Evolutionary conservation across 2,888 invertebrate genomes (phyloP), one percentile per base, ranked within the genome.

Genomic region (Drosophila neonasuta): DNA sequence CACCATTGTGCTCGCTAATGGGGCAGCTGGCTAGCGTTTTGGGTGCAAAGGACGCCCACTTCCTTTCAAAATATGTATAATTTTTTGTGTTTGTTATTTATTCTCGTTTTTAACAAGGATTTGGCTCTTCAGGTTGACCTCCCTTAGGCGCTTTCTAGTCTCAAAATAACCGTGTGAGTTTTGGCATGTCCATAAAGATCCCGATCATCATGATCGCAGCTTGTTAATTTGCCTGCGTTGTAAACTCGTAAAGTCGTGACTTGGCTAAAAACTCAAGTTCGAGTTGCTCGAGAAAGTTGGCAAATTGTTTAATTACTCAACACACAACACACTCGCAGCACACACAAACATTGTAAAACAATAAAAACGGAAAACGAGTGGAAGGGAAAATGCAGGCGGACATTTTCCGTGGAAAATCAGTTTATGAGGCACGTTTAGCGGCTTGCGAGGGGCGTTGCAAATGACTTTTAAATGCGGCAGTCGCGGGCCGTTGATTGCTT

Each of bases 391-490:
- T 15, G 36, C 45, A 24, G 29, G 29, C 11, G 1, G 11, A 34
- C 52, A 50, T 51, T 60, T 79, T 66, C 71, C 62, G 48, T 24
- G 60, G 62, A 54, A 74, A 70, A 74, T 61, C 41, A 54, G 68
- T 82, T 82, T 64, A 77, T 77, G 80, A 72, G 71, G 32, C 51
- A 44, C 74, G 81, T 76, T 78, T 79, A 76, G 81, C 79, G 77
- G 79, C 72, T 68, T 73, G 55, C 61, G 68, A 77, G 74, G 82
- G 80, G 80, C 85, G 85, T 84, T 81, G 71, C 73, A 81, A 81
- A 81, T 81, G 81, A 81, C 81, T 81, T 81, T 81, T 81, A 81
- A 81, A 81, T 81, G 82, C 79, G 62, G 64, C 77, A 66, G 77
- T 72, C 77, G 68, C 64, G 68, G 42, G 13, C 20, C 58, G 60